Conservation (phyloP, 2,888 invertebrate species). For the Entomobrya multifasciata region DNA sequence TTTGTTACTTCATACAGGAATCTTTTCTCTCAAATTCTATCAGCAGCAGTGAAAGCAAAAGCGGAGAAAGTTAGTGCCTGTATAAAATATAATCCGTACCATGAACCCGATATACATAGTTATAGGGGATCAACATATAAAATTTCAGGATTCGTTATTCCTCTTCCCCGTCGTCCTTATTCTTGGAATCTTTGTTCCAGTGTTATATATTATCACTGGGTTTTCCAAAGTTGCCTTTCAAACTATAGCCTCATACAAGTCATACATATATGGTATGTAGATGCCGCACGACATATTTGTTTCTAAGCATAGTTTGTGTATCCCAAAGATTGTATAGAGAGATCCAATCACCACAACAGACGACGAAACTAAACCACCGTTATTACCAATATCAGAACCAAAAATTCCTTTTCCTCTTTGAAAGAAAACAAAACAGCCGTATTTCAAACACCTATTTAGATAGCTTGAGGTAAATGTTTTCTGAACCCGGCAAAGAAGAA, state of each 20-base stretch:
- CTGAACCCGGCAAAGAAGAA: slow-evolving; percentile 48
- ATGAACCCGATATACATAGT: background rate
- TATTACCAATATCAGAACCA: background rate
- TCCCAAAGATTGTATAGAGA: background rate
- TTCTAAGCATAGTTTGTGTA: background rate
- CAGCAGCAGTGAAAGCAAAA: background rate
- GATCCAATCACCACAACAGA: slow-evolving; percentile 45
- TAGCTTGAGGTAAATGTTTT: slow-evolving; percentile 4
- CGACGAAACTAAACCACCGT: slow-evolving; percentile 35
- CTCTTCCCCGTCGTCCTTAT: slow-evolving; percentile 31
- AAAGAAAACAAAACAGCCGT: background rate
- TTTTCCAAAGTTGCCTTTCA: background rate
- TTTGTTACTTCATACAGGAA: background rate
- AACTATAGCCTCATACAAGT: background rate
- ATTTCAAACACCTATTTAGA: background rate
- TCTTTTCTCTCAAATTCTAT: background rate
- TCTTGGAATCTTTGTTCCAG: slow-evolving; percentile 23
- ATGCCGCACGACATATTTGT: too few relatives aligned
- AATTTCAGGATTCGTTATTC: slow-evolving; percentile 30
- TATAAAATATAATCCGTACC: background rate
- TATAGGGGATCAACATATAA: slow-evolving; percentile 16
- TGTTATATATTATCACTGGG: slow-evolving; percentile 23
- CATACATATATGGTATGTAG: background rate
- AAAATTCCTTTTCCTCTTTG: slow-evolving; percentile 27
- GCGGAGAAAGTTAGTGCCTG: slow-evolving; percentile 24